Percentiles rank a stretch among this genome's conserved stretches.
Evolutionary conservation across 2,113 vertebrate species (phyloP).

Genomic region (Emberiza fucata): DNA sequence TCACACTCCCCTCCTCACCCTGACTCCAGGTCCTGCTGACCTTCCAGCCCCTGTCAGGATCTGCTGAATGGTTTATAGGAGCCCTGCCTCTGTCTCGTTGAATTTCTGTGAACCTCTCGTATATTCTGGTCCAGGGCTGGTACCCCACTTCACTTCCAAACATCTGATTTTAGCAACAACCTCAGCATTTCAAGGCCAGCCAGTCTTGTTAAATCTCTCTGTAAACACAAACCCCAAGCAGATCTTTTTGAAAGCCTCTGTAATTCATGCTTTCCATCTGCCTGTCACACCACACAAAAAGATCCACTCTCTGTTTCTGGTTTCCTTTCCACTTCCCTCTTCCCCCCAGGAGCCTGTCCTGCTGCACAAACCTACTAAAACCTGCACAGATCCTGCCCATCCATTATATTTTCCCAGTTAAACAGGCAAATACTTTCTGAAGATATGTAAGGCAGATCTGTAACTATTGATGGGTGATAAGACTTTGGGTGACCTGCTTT

Average conservation of each 20-base stretch:
- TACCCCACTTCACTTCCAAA: neutral
- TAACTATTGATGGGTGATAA: neutral
- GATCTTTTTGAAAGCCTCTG: conserved; percentile 30
- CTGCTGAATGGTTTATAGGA: neutral
- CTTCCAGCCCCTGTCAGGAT: neutral
- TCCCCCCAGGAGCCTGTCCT: neutral
- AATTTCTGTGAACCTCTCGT: neutral
- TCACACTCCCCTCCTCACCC: neutral
- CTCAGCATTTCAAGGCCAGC: neutral
- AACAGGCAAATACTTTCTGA: neutral
- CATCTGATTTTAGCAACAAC: conserved; percentile 1
- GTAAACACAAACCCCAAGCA: conserved; percentile 35
- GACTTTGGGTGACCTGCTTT: neutral
- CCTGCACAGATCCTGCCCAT: neutral
- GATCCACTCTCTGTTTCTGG: neutral
- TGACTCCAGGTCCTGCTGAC: neutral
- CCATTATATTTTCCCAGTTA: neutral
- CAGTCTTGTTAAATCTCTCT: conserved; percentile 13
- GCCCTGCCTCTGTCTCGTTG: neutral
- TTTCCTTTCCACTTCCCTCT: conserved; percentile 1
- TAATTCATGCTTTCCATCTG: conserved; percentile 47
- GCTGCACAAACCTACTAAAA: neutral
- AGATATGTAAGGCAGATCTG: neutral
- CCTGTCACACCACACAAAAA: neutral
- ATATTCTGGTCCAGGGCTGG: neutral